Evolutionary conservation across 2,113 vertebrate genomes (phyloP).

Genomic region (Cepphus grylle): DNA sequence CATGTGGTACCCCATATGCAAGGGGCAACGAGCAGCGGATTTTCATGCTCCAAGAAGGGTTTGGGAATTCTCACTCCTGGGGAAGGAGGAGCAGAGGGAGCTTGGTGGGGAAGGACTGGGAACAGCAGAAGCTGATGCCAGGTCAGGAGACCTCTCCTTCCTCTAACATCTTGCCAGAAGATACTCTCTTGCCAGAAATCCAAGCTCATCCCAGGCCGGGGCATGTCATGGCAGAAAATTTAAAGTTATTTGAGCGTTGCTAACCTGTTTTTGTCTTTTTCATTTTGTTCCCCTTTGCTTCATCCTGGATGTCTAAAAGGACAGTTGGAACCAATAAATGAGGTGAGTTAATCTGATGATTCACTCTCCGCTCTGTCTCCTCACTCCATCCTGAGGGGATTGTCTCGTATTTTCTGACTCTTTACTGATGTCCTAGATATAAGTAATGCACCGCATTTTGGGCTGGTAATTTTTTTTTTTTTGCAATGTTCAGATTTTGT

Average conservation of each 20-base stretch:
- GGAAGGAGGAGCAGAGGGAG: not conserved
- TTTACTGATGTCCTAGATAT: constrained; percentile 37
- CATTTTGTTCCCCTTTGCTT: constrained; percentile 58
- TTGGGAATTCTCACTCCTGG: not conserved
- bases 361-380: constrained; percentile 25
- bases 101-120: not conserved
- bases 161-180: not conserved
- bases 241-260: constrained; percentile 65
- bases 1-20: not conserved
- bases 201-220: constrained; percentile 34
- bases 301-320: constrained; percentile 83
- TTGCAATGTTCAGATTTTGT: not conserved
- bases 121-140: not conserved
- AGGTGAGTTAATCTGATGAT: constrained; percentile 81
- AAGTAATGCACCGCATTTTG: not conserved
- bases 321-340: constrained; percentile 91
- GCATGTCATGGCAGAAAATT: constrained; percentile 10
- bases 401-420: constrained; percentile 42
- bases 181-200: constrained; percentile 30
- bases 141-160: not conserved
- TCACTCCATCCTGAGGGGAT: constrained; percentile 40
- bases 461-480: not conserved
- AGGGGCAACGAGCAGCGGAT: not conserved
- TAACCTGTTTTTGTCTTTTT: constrained; percentile 76
- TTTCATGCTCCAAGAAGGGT: not conserved